Conservation (phyloP, 2,888 invertebrate species). For the Electrophaes corylata region DNA sequence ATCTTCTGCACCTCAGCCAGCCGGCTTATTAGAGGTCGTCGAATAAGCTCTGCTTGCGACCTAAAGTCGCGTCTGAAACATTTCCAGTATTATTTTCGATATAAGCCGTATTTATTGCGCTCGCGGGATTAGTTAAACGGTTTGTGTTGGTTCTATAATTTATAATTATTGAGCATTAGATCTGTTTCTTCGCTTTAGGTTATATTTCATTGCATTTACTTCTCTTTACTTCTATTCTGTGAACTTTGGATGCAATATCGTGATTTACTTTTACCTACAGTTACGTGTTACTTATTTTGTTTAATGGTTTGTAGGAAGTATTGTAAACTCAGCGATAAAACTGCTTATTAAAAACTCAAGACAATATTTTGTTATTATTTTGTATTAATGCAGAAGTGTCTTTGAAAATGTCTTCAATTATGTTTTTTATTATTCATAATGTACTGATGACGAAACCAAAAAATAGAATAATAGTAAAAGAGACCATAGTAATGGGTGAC, state of each 20-base stretch:
- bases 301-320: not conserved
- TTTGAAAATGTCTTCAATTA: too few species aligned
- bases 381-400: too few species aligned
- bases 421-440: too few species aligned
- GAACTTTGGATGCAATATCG: conserved; percentile 13
- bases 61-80: conserved; percentile 33
- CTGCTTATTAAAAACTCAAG: not conserved
- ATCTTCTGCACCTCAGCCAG: too few species aligned
- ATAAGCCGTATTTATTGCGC: conserved; percentile 27
- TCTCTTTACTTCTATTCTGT: conserved; percentile 22
- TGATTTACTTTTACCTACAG: conserved; percentile 3
- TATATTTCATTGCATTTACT: conserved; percentile 25
- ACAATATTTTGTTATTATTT: too few species aligned
- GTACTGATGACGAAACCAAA: too few species aligned
- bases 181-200: conserved; percentile 37
- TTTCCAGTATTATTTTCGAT: conserved; percentile 26
- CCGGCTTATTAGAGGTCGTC: too few species aligned
- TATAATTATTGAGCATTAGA: conserved; percentile 40
- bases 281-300: not conserved
- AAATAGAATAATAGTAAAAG: too few species aligned
- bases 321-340: not conserved
- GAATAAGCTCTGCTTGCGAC: conserved; percentile 9
- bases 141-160: conserved; percentile 37
- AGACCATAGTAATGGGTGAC: too few species aligned
- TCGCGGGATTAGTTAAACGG: conserved; percentile 29